Evolutionary conservation across 2,888 invertebrate species (phyloP).

Genomic region (Polymixis lichenea): DNA sequence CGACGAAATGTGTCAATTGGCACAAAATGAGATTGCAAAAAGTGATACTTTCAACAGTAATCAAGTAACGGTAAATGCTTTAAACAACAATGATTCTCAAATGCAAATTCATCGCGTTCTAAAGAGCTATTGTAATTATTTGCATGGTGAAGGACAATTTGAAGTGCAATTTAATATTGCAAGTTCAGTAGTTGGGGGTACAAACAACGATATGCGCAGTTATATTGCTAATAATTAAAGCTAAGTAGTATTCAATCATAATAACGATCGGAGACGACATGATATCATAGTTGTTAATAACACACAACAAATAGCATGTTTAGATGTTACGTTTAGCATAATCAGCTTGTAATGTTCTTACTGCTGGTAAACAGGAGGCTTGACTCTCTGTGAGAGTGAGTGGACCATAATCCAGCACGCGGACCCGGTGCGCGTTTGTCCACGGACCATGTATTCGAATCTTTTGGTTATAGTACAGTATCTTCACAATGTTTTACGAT

Average conservation of each 20-base stretch:
- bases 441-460: background rate
- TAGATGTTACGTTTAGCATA: background rate
- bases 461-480: background rate
- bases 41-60: conserved; percentile 11
- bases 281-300: conserved; percentile 4
- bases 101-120: conserved; percentile 26
- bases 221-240: conserved; percentile 16
- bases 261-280: background rate
- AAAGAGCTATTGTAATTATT: conserved; percentile 26
- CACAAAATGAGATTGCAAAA: conserved; percentile 39
- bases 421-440: background rate
- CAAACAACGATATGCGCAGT: conserved; percentile 26
- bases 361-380: background rate
- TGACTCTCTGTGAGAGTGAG: background rate
- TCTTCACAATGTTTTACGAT: conserved; percentile 9
- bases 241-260: conserved; percentile 27
- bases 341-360: background rate
- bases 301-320: background rate
- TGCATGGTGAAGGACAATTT: conserved; percentile 34
- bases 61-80: conserved; percentile 2
- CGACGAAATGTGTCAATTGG: conserved; percentile 12
- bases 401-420: background rate
- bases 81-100: conserved; percentile 31
- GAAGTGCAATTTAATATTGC: conserved; percentile 41
- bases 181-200: conserved; percentile 4